These are phyloP conservation scores for Zaprionus tsacasi DNA, from an alignment of 1,140 invertebrate genomes.

Conservation along the genomic window DNA sequence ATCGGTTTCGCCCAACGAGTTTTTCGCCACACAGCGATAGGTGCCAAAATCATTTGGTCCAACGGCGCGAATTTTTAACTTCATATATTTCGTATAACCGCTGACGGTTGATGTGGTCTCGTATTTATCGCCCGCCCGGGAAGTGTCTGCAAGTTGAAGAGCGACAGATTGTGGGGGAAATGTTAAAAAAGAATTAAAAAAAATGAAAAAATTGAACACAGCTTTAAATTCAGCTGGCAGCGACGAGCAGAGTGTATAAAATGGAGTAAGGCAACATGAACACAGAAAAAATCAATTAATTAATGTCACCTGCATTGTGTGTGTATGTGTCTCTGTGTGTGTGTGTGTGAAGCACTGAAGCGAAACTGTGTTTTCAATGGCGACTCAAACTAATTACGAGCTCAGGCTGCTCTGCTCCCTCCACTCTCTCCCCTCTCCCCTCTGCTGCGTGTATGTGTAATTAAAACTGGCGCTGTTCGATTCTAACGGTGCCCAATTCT, in stretches of 20 bases:
- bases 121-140: constrained; percentile 92
- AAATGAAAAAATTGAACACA: constrained; percentile 2
- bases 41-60: constrained; percentile 92
- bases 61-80: constrained; percentile 93
- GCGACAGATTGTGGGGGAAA: constrained; percentile 30
- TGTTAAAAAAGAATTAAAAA: not conserved
- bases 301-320: constrained; percentile 72
- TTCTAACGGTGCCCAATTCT: constrained; percentile 46
- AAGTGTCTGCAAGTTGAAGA: constrained; percentile 68
- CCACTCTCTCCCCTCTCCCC: not conserved
- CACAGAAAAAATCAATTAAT: constrained; percentile 77
- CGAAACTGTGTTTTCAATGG: constrained; percentile 62
- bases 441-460: constrained; percentile 63
- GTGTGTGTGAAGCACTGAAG: constrained; percentile 46
- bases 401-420: not conserved
- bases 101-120: constrained; percentile 91
- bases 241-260: not conserved
- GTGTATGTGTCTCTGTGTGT: constrained; percentile 14
- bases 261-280: constrained; percentile 7
- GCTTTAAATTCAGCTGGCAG: constrained; percentile 32
- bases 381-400: constrained; percentile 72
- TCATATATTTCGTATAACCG: constrained; percentile 95
- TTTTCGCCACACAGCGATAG: constrained; percentile 97
- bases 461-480: constrained; percentile 76
- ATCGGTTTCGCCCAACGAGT: constrained; percentile 96